Evolutionary conservation across 2,888 invertebrate species (phyloP).

Genomic region (Eupithecia inturbata): DNA sequence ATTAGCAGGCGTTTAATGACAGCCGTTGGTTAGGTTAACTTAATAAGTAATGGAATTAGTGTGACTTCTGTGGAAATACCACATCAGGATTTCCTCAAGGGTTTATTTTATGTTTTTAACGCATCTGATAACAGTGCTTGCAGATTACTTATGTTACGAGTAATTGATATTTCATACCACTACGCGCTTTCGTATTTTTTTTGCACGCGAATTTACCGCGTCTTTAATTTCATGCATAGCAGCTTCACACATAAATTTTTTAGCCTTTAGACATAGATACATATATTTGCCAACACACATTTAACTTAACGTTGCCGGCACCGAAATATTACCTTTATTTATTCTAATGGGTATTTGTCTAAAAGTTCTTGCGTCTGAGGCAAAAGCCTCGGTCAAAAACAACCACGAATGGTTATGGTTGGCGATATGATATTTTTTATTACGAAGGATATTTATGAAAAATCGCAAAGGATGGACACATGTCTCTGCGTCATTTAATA

Average conservation of each 20-base stretch:
- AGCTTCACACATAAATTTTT: not conserved
- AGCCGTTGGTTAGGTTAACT: not conserved
- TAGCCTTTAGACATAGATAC: no score
- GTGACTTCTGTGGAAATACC: not conserved
- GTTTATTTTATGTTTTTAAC: not conserved
- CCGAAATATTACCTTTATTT: not conserved
- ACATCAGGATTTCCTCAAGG: not conserved
- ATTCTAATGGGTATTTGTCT: not conserved
- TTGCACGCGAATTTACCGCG: not conserved
- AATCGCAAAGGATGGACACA: not conserved
- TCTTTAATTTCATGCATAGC: no score
- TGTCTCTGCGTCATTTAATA: not conserved
- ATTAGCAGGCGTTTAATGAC: slow-evolving; percentile 3
- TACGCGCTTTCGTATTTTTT: not conserved
- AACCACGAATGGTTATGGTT: not conserved
- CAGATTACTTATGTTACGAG: not conserved
- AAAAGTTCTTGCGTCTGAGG: not conserved
- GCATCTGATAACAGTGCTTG: not conserved
- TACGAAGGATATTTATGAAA: not conserved
- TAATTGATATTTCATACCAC: not conserved
- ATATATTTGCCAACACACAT: not conserved
- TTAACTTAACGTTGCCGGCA: not conserved
- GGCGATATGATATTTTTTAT: not conserved
- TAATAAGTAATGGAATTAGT: not conserved
- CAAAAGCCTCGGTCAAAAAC: not conserved